Evolutionary conservation across 1,140 invertebrate species (phyloP), one percentile per base, ranked within the genome.

Genomic region (Myzus persicae): DNA sequence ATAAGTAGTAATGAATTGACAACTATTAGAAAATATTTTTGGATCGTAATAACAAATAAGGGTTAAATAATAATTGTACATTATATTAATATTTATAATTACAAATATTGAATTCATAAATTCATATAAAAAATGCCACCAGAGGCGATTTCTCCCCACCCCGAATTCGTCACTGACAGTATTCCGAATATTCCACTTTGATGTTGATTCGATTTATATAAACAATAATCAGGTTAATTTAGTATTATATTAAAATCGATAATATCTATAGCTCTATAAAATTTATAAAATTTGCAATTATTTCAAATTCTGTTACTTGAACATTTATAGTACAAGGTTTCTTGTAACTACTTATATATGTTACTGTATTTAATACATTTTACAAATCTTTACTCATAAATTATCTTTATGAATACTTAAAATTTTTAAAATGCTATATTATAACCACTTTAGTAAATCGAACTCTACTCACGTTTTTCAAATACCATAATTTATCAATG

Each of bases 281-380:
- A 18, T 76, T 76, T 14, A 76, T 76, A 67, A 67, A 67, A 67
- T 67, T 67, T 7, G 31, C 14, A 76, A 76, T 76, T 76, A 76
- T 76, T 76, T 76, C 4, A 76, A 76, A 36, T n/a, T 18, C 14
- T 76, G 18, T 18, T 76, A 36, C n/a, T 76, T 76, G n/a, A n/a
- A n/a, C 59, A 67, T 67, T 67, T 14, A n/a, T 67, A 67, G 31
- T 67, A 76, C 59, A 76, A 76, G 59, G 59, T 76, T 76, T n/a
- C 59, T 76, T 76, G 31, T 76, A 67, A 11, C 31, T 59, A 67
- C 18, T 76, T 76, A 76, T 76, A 76, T n/a, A 18, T 3, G 14
- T 76, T 76, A 76, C 59, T 76, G 59, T 76, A 76, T 51, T 76
- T 76, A n/a, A 76, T 76, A 76, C 59, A 76, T 76, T 76, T n/a